Evolutionary conservation across 2,888 invertebrate genomes (phyloP), one percentile per base, ranked within the genome.

Genomic region (Mesorhabditis sp.): DNA sequence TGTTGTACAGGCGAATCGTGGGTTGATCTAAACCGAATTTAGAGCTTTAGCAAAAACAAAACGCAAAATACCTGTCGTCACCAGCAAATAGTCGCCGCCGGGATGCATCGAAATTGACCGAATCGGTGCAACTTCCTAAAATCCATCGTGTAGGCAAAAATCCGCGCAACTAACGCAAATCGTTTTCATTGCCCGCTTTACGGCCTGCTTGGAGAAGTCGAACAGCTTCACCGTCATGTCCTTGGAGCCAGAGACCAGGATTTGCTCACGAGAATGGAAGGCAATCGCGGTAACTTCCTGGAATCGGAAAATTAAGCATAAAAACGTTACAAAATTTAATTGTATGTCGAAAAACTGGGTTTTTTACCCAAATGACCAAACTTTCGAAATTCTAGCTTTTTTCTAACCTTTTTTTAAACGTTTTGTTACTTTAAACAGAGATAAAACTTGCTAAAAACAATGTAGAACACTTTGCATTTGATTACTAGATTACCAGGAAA

Each of bases 191-290:
- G 97, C 97, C 85, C 97, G 94, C 87, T 97, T 98, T 0, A 96
- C 96, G 0, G 96, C 95, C 0, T 97, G 94, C 87, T 98, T 97
- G 58, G 96, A 94, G 85, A 93, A 98, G 86, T 98, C 98, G 86
- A 98, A 98, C 64, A 98, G 90, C 86, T 97, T 95, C 67, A 98
- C 91, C 13, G 94, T 94, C 85, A 92, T 92, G 86, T 98, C 98
- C 58, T 92, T 90, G 5, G 95, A 94, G 0, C 97, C 98, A 0
- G 96, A 97, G 0, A 94, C 93, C 42, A 98, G 89, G 79, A 97
- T 92, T 78, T 95, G 94, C 79, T 94, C 94, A 67, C 92, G 91
- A 0, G 98, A 97, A 87, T 98, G 98, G 87, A 98, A 98, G 86
- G 95, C 95, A 62, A 98, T 88, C 68, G 92, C 93, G 0, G 96